Evolutionary conservation across 2,888 invertebrate genomes (phyloP).

Genomic region (Clusia tigrina): DNA sequence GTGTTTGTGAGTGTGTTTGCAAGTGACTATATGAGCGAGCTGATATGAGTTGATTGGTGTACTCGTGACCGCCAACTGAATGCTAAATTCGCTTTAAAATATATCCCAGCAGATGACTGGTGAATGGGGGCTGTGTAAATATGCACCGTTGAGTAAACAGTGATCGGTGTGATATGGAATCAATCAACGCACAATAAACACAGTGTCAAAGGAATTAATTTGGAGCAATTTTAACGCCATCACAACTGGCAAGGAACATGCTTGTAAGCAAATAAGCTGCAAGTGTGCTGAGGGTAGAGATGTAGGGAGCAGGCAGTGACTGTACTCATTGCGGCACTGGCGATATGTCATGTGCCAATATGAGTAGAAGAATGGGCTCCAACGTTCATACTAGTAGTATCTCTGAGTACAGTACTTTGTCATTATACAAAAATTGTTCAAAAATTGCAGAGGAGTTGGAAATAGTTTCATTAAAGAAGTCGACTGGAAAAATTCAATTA

Average conservation of each 20-base stretch:
- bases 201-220: constrained; percentile 17
- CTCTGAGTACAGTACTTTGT: too few relatives aligned
- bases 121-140: not conserved
- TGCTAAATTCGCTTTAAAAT: not conserved
- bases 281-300: too few relatives aligned
- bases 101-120: not conserved
- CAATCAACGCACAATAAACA: constrained; percentile 14
- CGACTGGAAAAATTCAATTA: too few relatives aligned
- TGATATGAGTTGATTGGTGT: not conserved
- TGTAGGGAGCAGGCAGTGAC: too few relatives aligned
- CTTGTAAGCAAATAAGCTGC: too few relatives aligned
- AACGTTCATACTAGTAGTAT: too few relatives aligned
- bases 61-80: constrained; percentile 9
- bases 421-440: too few relatives aligned
- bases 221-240: constrained; percentile 11
- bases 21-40: constrained; percentile 18
- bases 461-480: too few relatives aligned
- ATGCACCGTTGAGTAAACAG: constrained; percentile 3
- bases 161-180: constrained; percentile 20
- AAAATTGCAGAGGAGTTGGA: too few relatives aligned
- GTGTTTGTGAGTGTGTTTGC: constrained; percentile 11
- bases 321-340: too few relatives aligned
- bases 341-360: constrained; percentile 9
- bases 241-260: too few relatives aligned
- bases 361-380: too few relatives aligned